Evolutionary conservation across 2,888 invertebrate genomes (phyloP), one percentile per base, ranked within the genome.

Genomic region (Eudasyphora cyanicolor): DNA sequence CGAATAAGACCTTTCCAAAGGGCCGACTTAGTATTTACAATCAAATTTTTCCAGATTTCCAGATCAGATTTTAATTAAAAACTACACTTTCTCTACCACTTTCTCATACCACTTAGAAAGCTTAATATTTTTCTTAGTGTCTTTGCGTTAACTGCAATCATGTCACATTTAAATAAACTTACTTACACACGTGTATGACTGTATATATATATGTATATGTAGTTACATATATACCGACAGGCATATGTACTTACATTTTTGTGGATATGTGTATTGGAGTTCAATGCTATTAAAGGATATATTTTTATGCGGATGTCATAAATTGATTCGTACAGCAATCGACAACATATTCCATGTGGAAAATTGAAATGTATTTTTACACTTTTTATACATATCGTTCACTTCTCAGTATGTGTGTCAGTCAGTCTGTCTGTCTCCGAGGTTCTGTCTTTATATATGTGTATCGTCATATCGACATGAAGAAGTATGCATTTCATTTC

Each of bases 331-430:
- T 85, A 87, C 86, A 85, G 78, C 79, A 83, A 81, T 79, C 81
- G 85, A 83, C 87, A 86, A 85, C 87, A 88, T 88, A 89, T 89
- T 88, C 89, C 89, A 87, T 88, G 89, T 86, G 89, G 82, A 88
- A 89, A 88, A 89, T 89, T 89, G 86, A 88, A 88, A 88, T 88
- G 86, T 86, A 81, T 87, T 85, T 86, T 82, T 85, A 83, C 29
- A 14, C 60, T 27, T 57, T 57, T 27, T 57, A 60, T 64, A 64
- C 10, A 27, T 27, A 12, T 54, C 17, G 19, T 64, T n/a, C n/a
- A n/a, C n/a, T n/a, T n/a, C n/a, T n/a, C n/a, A n/a, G n/a, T n/a
- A 38, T 21, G 82, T 85, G 84, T 85, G 79, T 82, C 74, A 64
- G 17, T 69, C 17, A 14, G n/a, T 51, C 8, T 49, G 57, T 19